phyloP scores from a whole-genome alignment of 23 tunicate species.

The Ascidia mentula region DNA sequence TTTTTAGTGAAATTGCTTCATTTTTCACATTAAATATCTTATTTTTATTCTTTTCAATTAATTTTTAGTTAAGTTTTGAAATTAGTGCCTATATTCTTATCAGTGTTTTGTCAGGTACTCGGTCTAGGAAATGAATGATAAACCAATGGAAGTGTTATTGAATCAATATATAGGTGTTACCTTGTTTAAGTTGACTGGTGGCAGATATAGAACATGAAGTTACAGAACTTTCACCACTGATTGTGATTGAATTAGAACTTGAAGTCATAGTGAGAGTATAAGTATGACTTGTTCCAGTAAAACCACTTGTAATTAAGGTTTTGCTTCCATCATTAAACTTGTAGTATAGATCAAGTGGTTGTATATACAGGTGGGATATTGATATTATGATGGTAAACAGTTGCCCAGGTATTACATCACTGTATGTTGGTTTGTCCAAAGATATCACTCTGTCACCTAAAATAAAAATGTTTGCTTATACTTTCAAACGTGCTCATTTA shows the following conservation, averaged over 20 bases:
- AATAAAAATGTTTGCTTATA: no score
- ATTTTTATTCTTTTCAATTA: no score
- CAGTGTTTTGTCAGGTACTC: no score
- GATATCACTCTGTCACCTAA: neutral
- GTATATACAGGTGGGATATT: neutral
- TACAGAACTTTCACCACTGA: neutral
- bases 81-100: no score
- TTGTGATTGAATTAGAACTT: neutral
- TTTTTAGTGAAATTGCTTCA: no score
- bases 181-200: neutral
- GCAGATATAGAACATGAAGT: neutral
- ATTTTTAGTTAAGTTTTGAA: no score
- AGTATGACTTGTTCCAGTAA: neutral
- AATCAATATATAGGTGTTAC: neutral
- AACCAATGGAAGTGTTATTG: no score
- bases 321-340: neutral
- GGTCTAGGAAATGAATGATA: no score
- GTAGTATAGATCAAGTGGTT: neutral
- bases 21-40: no score
- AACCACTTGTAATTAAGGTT: neutral
- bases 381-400: neutral
- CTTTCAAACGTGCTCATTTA: no score
- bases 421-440: neutral
- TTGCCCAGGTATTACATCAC: constrained; percentile 1
- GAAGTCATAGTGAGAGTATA: neutral